A percentile compares a stretch with the other conserved stretches of the same genome.
These are phyloP conservation scores for Pedetes capensis DNA, from an alignment of 2,113 vertebrate species.

Conservation along the genomic window DNA sequence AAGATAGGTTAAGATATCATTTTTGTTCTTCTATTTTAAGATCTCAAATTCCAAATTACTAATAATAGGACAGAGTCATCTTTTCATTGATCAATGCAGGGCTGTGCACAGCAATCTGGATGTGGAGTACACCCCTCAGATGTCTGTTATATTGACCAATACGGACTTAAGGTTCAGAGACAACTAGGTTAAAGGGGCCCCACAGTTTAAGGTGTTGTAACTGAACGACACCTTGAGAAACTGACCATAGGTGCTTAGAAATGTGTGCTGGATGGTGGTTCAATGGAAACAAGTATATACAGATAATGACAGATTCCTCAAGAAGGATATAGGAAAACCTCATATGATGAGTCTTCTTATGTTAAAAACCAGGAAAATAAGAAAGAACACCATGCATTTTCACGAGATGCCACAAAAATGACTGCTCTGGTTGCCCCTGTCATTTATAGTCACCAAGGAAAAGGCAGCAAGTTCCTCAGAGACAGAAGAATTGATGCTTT, in stretches of 20 bases:
- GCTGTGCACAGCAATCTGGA: accelerated
- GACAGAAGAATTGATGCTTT: no score
- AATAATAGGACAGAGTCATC: neutral
- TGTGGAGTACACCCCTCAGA: accelerated
- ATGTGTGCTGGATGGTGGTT: neutral
- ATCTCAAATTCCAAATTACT: neutral
- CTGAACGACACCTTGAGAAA: neutral
- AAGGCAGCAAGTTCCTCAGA: neutral
- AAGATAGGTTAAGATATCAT: neutral
- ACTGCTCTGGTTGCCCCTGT: neutral
- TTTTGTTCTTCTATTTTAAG: neutral
- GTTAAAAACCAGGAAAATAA: neutral
- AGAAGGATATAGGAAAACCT: neutral
- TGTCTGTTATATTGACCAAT: accelerated
- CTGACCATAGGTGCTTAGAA: neutral
- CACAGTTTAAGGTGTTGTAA: neutral
- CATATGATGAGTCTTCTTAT: neutral
- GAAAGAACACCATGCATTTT: neutral
- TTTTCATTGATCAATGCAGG: neutral
- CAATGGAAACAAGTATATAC: neutral
- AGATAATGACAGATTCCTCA: neutral
- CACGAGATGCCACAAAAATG: neutral
- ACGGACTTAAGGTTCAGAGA: neutral
- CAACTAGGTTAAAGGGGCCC: neutral
- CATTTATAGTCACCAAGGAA: neutral